These are phyloP conservation scores for Drosophila nigrodunni DNA, from an alignment of 1,140 invertebrate species.

Conservation along the genomic window DNA sequence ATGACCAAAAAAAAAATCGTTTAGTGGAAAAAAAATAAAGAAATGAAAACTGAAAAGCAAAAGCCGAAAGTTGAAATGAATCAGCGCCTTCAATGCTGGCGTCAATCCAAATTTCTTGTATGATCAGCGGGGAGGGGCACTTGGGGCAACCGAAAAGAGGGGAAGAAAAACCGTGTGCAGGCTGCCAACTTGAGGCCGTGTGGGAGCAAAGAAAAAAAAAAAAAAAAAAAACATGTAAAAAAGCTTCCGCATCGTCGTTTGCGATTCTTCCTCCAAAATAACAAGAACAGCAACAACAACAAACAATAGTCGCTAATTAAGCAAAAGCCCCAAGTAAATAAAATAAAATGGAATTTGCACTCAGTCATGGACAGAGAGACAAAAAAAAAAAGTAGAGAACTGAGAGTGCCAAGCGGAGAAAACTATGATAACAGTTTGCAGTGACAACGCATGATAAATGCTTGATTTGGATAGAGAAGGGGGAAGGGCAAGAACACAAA, in stretches of 20 bases:
- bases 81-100: conserved; percentile 39
- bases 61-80: conserved; percentile 28
- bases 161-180: neutral
- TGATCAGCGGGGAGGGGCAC: neutral
- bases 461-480: too few relatives aligned
- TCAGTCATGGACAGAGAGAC: conserved; percentile 7
- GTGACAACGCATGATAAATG: neutral
- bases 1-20: conserved; percentile 2
- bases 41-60: conserved; percentile 19
- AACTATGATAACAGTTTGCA: conserved; percentile 1
- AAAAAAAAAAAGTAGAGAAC: neutral
- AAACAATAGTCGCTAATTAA: conserved; percentile 75
- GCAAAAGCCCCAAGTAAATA: conserved; percentile 71
- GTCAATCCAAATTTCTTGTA: conserved; percentile 35
- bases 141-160: neutral
- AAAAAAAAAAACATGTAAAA: conserved; percentile 2
- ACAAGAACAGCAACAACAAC: conserved; percentile 35
- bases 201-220: neutral
- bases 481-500: too few relatives aligned
- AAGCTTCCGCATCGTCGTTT: conserved; percentile 59
- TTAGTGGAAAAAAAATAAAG: conserved; percentile 18
- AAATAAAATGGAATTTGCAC: conserved; percentile 65
- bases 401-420: neutral
- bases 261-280: conserved; percentile 32
- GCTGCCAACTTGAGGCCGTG: conserved; percentile 28